Evolutionary conservation across 2,113 vertebrate genomes (phyloP).

Genomic region (Acanthisitta chloris): DNA sequence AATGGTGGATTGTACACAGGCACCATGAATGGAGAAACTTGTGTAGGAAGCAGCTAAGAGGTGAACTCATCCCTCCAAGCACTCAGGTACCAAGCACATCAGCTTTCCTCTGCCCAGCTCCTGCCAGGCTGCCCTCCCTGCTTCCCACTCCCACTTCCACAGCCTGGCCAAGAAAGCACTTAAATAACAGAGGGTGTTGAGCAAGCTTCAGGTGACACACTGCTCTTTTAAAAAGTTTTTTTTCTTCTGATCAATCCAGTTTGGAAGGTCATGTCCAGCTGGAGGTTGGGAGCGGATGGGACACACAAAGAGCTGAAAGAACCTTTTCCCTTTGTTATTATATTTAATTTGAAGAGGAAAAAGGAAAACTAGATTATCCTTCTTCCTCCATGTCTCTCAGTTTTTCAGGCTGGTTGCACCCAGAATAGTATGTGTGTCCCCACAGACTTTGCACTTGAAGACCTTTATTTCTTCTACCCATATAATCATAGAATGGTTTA

Average conservation of each 20-base stretch:
- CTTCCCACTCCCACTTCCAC: not conserved
- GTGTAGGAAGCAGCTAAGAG: not conserved
- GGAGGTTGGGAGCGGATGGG: not conserved
- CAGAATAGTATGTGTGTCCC: not conserved
- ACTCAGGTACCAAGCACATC: not conserved
- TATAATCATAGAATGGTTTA: not conserved
- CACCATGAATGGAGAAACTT: not conserved
- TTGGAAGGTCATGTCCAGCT: not conserved
- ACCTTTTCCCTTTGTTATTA: not conserved
- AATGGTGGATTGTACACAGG: not conserved
- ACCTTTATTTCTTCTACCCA: not conserved
- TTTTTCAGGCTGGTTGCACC: not conserved
- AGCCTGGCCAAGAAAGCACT: not conserved
- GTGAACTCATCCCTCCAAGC: not conserved
- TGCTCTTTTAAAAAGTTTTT: not conserved
- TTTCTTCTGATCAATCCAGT: not conserved
- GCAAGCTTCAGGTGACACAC: not conserved
- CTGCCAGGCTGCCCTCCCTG: not conserved
- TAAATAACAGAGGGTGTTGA: not conserved
- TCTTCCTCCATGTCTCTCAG: not conserved
- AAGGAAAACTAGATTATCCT: not conserved
- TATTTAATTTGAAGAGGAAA: not conserved
- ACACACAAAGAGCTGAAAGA: not conserved
- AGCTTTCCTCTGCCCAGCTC: fast-evolving
- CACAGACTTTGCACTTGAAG: not conserved